A percentile compares a stretch with the other conserved stretches of the same genome.
phyloP scores from a whole-genome alignment of 2,113 vertebrate species.

The Oreochromis aureus region DNA sequence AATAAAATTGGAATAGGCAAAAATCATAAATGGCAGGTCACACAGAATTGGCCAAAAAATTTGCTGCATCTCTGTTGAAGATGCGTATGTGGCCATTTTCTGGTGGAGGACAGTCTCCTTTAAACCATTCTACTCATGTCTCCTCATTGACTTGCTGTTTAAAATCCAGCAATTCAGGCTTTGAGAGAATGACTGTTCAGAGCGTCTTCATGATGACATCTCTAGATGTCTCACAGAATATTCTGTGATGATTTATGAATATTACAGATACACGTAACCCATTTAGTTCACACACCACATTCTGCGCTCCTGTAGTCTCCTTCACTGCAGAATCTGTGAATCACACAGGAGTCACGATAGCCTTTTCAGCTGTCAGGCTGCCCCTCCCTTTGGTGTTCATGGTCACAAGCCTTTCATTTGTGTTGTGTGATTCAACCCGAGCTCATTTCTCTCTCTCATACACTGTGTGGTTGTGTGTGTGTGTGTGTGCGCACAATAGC shows the following conservation, averaged over 20 bases:
- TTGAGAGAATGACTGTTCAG: not conserved
- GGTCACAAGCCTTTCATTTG: constrained; percentile 20
- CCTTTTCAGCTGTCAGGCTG: not conserved
- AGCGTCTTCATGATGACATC: not conserved
- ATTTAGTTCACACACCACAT: not conserved
- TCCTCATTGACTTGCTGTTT: not conserved
- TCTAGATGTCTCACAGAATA: not conserved
- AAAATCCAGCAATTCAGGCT: not conserved
- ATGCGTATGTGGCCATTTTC: not conserved
- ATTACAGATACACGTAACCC: not conserved
- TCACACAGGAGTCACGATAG: not conserved
- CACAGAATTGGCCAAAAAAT: not conserved
- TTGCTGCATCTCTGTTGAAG: not conserved
- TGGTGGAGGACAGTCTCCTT: not conserved
- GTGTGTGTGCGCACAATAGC: not conserved
- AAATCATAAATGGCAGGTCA: not conserved
- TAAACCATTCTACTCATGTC: not conserved
- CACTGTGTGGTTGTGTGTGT: not conserved
- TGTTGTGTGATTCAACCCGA: not conserved
- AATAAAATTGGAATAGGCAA: not conserved
- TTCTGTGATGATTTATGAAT: not conserved
- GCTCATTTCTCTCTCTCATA: not conserved
- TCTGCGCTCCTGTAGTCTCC: not conserved
- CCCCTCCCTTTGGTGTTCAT: not conserved
- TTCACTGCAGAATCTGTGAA: not conserved